Evolutionary conservation across 2,797 vertebrate genomes (phyloP).

Genomic region (Nyctibius grandis): DNA sequence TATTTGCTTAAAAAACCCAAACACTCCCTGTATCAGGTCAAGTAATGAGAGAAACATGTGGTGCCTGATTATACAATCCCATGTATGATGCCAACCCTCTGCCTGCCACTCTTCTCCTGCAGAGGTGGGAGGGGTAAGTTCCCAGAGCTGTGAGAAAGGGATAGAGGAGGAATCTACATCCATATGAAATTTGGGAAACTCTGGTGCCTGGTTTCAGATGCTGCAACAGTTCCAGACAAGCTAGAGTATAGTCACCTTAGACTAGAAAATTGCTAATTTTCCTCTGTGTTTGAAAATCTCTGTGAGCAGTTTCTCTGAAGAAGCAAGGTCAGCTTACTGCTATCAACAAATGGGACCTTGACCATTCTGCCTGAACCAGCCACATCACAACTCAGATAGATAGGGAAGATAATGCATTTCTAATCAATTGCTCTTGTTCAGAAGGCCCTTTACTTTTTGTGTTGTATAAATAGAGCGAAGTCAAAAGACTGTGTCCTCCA

Average conservation of each 20-base stretch:
- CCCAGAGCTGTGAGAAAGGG: neutral
- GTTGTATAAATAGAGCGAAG: neutral
- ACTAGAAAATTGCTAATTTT: neutral
- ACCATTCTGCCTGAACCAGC: neutral
- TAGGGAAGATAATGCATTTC: neutral
- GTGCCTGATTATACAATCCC: neutral
- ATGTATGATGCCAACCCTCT: neutral
- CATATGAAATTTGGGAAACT: neutral
- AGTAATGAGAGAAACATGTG: neutral
- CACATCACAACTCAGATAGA: neutral
- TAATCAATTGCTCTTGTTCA: neutral
- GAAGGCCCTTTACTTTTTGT: neutral
- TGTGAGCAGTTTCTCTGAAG: neutral
- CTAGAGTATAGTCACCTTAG: neutral
- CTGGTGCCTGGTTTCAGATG: neutral
- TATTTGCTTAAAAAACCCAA: neutral
- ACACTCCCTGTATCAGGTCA: neutral
- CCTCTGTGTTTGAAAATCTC: neutral
- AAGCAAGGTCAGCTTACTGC: neutral
- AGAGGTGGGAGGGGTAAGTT: neutral
- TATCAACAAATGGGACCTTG: conserved; percentile 5
- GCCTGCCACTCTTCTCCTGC: neutral
- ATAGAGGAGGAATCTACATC: neutral
- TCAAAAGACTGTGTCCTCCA: neutral
- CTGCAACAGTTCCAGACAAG: neutral